These are phyloP conservation scores for Pollenia griseotomentosa DNA, from an alignment of 2,888 invertebrate species.

Conservation along the genomic window DNA sequence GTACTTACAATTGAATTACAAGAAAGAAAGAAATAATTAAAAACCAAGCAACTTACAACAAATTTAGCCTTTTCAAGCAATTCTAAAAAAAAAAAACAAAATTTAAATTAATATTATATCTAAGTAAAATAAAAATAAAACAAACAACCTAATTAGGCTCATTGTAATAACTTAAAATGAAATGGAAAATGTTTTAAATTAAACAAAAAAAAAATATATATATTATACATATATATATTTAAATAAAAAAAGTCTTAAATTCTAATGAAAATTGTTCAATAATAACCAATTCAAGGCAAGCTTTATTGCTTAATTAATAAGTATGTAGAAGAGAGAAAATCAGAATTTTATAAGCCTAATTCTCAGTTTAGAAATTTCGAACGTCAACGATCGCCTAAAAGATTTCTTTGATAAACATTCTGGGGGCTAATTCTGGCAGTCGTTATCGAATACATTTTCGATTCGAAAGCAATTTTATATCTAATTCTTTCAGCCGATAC, in stretches of 20 bases:
- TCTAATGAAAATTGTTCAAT: too few species aligned
- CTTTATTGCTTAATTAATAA: too few species aligned
- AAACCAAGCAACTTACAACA: conserved; percentile 69
- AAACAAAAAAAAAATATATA: conserved; percentile 20
- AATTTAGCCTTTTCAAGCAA: conserved; percentile 82
- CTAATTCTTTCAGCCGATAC: too few species aligned
- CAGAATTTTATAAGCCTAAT: too few species aligned
- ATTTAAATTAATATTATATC: conserved; percentile 73
- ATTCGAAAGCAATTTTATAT: too few species aligned
- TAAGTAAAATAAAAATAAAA: conserved; percentile 50
- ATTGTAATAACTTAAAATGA: conserved; percentile 49
- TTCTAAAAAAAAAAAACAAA: conserved; percentile 78
- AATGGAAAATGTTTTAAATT: conserved; percentile 9
- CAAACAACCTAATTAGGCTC: conserved; percentile 36
- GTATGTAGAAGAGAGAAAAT: too few species aligned
- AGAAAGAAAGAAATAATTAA: conserved; percentile 32
- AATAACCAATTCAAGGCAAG: background rate
- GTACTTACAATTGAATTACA: conserved; percentile 58
- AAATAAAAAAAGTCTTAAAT: too few species aligned
- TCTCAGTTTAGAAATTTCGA: too few species aligned
- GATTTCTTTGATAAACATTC: too few species aligned
- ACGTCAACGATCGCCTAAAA: too few species aligned
- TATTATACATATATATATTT: background rate
- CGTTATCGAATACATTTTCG: too few species aligned
- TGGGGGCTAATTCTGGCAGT: too few species aligned